Conservation (phyloP, 2,797 vertebrate species). For the Gymnoscopelus braueri region DNA sequence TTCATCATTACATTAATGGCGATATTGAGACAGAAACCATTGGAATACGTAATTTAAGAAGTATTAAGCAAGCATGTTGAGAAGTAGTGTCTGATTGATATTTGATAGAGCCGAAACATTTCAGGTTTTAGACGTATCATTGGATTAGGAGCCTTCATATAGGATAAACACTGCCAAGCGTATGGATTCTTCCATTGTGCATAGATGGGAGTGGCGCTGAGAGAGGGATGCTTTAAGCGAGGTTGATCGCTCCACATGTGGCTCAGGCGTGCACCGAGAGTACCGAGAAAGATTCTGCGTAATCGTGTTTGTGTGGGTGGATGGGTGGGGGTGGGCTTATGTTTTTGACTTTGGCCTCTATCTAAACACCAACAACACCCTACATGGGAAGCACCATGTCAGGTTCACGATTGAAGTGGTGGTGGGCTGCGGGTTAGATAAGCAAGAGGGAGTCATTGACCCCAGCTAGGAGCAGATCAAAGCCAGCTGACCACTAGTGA, state of each 20-base stretch:
- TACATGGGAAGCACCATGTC: conserved; percentile 35
- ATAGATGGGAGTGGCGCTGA: no score
- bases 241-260: not conserved
- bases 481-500: conserved; percentile 22
- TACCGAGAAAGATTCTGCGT: conserved; percentile 8
- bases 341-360: conserved; percentile 64
- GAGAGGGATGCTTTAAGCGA: no score
- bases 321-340: not conserved
- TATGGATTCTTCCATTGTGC: no score
- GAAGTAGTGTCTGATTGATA: no score
- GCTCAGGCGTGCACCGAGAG: not conserved
- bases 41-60: no score
- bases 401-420: conserved; percentile 38
- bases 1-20: no score
- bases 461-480: conserved; percentile 23
- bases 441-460: conserved; percentile 52
- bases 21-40: no score
- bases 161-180: no score
- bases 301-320: conserved; percentile 8
- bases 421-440: conserved; percentile 53
- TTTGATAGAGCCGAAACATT: no score
- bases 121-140: no score
- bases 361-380: conserved; percentile 41
- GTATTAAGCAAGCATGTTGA: no score
- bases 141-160: no score